Evolutionary conservation across 2,888 invertebrate species (phyloP), one percentile per base, ranked within the genome.

Genomic region (Penaeus monodon): DNA sequence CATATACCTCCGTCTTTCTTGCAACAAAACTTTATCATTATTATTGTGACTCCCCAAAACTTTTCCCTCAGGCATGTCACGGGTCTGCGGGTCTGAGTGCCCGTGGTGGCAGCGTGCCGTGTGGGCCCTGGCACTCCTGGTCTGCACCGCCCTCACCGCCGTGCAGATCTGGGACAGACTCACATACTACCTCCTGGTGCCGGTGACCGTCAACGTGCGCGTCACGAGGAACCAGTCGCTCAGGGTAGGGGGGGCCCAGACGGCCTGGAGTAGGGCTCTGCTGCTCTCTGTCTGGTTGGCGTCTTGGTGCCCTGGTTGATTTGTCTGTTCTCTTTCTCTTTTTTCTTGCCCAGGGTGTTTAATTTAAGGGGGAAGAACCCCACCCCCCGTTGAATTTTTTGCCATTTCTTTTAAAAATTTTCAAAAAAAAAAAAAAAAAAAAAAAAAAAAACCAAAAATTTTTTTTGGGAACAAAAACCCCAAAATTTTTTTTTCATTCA

Each of bases 121-220:
- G 65, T 87, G 87, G 87, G 27, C 79, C 3, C 38, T 83, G n/a
- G 87, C 79, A 4, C 70, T 87, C 44, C 79, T 87, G n/a, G 73
- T 79, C 63, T 87, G 87, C 64, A 87, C 87, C 20, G 78, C 83
- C 63, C 79, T 90, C 64, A 89, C 89, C 83, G 83, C 80, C 65
- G 78, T 73, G 1, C 89, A 91, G 89, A 89, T 91, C 27, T 86
- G 85, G 57, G 89, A 90, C 87, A 84, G 90, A 33, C 81, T 90
- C 44, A 38, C 81, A 14, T 89, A 89, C 84, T 91, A 88, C 80
- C 83, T 91, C 24, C 87, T 88, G 27, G 84, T 81, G 17, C 91
- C 91, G 8, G 90, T 91, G n/a, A 84, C 88, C 29, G 91, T 91
- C 63, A 90, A 90, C 85, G 91, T 91, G 29, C 85, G 89, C n/a